Base-by-base conservation (phyloP, 1,140 invertebrate species). In the Conus ventricosus region DNA sequence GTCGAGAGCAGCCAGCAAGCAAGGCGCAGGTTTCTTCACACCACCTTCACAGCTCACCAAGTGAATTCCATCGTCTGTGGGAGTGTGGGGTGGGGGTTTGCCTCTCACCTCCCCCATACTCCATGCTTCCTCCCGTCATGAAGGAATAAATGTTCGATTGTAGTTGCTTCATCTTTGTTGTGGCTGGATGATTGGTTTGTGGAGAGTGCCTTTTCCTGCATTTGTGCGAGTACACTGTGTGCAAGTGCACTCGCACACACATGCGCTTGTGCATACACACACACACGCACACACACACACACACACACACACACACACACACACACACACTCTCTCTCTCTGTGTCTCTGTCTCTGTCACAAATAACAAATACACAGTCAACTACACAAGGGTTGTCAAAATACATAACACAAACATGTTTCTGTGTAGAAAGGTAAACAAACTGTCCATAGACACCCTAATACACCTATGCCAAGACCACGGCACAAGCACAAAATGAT, bases 1-100 rank as follows among this genome's bases (percentile, higher is more conserved):
- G 88, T 99, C 99, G 6, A 96, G 98, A 95, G 98, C 98, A 71
- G 98, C 98, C 20, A 98, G 97, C 88, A 99, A 99, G 96, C 98
- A 99, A 95, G 97, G 97, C 88, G 97, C 97, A 80, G 97, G 97
- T 80, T 96, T 99, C 89, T 99, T 99, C 96, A 89, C 91, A 27
- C 92, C 94, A 60, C 93, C 93, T 25, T 87, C 93, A 54, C 92
- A 92, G 84, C 90, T 94, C 39, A 91, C 90, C 54, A 94, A 78
- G 51, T 87, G 23, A 87, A 5, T n/a, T 86, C 39, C 39, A 39
- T 39, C 3, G 39, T 39, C 39, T 39, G 0, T 39, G 39, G 39
- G 39, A 39, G 39, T 0, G 39, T 0, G 39, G 39, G 39, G 39
- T 1, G 39, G 39, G 39, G 39, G 39, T 0, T 39, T 39, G 39